Evolutionary conservation across 2,113 vertebrate species (phyloP).

Genomic region (Neotoma lepida): DNA sequence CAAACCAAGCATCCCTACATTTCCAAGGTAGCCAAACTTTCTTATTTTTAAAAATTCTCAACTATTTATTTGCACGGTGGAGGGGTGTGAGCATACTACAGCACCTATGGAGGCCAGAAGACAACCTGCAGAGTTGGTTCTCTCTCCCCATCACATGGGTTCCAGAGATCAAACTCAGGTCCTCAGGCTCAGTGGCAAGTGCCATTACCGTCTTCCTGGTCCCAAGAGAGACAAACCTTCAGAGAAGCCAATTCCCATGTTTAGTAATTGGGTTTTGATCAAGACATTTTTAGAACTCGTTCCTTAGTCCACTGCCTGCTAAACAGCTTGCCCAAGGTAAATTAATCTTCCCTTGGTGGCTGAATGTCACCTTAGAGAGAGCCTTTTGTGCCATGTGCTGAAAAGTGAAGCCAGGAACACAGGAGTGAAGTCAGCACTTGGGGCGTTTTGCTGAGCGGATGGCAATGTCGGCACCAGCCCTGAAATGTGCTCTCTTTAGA

Average conservation of each 20-base stretch:
- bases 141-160: not conserved
- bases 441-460: slow-evolving; percentile 7
- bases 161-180: not conserved
- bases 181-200: not conserved
- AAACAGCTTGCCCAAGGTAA: not conserved
- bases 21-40: not conserved
- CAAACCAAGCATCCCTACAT: not conserved
- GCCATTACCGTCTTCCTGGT: not conserved
- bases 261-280: not conserved
- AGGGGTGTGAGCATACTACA: too few species aligned
- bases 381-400: not conserved
- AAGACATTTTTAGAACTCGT: not conserved
- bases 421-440: not conserved
- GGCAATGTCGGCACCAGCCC: slow-evolving; percentile 38
- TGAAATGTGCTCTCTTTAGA: slow-evolving; percentile 58
- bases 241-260: not conserved
- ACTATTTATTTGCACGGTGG: not conserved
- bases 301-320: not conserved
- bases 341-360: not conserved
- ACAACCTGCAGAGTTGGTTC: not conserved
- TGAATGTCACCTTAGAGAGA: not conserved
- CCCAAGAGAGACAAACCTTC: not conserved
- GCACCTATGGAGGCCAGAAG: not conserved
- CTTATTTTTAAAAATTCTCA: not conserved
- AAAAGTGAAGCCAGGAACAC: slow-evolving; percentile 46